phyloP scores from a whole-genome alignment of 2,113 vertebrate genomes.

The Gobio gobio region DNA sequence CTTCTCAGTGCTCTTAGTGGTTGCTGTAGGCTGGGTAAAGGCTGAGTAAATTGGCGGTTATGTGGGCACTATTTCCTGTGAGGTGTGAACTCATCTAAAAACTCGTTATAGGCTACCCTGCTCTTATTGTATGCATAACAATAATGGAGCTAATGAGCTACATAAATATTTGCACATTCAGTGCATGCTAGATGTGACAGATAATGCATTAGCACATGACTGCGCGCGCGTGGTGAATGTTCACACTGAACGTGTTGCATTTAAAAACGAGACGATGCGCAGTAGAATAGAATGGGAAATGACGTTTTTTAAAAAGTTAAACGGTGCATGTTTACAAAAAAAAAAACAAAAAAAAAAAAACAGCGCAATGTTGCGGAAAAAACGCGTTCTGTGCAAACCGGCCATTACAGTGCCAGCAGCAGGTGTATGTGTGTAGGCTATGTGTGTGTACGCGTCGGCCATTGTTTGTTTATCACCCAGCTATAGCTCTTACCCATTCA shows the following conservation, averaged over 20 bases:
- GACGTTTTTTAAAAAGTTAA: not conserved
- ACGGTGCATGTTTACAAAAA: not conserved
- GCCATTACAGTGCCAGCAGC: not conserved
- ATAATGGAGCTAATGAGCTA: not conserved
- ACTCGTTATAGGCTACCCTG: not conserved
- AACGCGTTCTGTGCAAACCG: not conserved
- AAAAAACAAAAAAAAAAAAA: not conserved
- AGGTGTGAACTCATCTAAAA: not conserved
- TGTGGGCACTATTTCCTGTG: conserved; percentile 13
- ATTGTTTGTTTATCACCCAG: conserved; percentile 41
- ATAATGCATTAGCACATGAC: not conserved
- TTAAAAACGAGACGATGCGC: not conserved
- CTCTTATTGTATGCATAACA: not conserved
- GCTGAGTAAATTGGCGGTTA: conserved; percentile 1
- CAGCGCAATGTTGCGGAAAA: not conserved
- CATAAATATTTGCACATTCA: not conserved
- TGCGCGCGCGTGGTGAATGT: not conserved
- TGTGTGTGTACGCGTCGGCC: not conserved
- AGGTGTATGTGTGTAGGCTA: not conserved
- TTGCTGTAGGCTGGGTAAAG: not conserved
- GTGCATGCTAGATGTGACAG: not conserved
- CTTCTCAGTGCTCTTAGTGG: not conserved
- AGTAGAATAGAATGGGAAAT: not conserved
- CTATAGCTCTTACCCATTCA: conserved; percentile 27
- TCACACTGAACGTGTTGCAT: not conserved